These are phyloP conservation scores for Acanthisitta chloris DNA, from an alignment of 2,113 vertebrate genomes.

Conservation along the genomic window DNA sequence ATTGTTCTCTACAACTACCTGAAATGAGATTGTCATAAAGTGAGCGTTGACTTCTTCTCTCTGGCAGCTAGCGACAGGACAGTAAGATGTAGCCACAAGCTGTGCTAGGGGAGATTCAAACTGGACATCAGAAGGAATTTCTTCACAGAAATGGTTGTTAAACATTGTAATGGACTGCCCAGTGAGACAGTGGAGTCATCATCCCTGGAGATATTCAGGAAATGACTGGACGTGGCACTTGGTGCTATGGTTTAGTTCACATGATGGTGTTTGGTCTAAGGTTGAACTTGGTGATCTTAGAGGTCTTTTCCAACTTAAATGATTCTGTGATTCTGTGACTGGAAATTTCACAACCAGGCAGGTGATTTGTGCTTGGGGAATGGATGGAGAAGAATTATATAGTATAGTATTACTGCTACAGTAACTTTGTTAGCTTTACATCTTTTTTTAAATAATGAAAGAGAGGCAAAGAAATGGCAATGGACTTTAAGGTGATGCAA, in stretches of 20 bases:
- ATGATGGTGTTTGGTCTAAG: neutral
- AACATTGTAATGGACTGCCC: neutral
- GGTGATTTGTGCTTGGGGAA: neutral
- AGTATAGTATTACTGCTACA: neutral
- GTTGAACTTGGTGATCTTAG: too few species aligned
- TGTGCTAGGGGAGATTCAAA: neutral
- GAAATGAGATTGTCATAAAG: neutral
- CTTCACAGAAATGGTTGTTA: neutral
- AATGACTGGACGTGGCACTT: neutral
- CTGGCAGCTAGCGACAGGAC: accelerated
- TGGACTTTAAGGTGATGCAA: neutral
- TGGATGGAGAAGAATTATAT: accelerated
- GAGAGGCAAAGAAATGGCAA: neutral
- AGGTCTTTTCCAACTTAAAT: neutral
- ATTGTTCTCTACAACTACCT: neutral
- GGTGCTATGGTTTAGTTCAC: neutral
- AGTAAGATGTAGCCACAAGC: neutral
- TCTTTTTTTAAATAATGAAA: neutral
- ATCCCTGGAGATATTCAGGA: too few species aligned
- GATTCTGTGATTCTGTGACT: neutral
- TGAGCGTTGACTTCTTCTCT: neutral
- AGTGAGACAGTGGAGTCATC: neutral
- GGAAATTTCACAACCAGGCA: neutral
- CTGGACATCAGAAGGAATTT: neutral
- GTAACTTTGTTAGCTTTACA: neutral